Conservation (phyloP, 1,140 invertebrate genomes). For the Brachionus angularis region DNA sequence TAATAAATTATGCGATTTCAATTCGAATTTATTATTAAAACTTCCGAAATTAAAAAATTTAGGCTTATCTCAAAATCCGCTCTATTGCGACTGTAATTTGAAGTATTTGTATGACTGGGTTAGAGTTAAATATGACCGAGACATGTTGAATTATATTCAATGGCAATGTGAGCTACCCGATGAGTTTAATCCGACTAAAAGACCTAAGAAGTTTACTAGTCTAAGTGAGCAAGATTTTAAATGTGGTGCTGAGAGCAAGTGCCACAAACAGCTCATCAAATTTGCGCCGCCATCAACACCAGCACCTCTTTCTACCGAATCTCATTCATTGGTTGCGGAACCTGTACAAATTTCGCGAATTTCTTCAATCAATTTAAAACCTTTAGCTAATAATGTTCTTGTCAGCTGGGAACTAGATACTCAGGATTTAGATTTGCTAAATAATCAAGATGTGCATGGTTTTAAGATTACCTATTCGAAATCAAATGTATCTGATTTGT, state of each 20-base stretch:
- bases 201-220: not conserved
- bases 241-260: too few relatives aligned
- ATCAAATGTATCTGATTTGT: not conserved
- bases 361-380: not conserved
- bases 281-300: too few relatives aligned
- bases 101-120: conserved; percentile 11
- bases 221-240: not conserved
- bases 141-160: conserved; percentile 26
- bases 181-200: not conserved
- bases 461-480: conserved; percentile 27
- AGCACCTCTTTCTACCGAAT: too few relatives aligned
- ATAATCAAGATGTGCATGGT: conserved; percentile 15
- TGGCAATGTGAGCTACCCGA: conserved; percentile 19
- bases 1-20: conserved; percentile 23
- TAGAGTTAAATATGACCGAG: not conserved
- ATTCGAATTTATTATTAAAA: not conserved
- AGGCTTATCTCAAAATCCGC: conserved; percentile 1
- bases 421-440: not conserved
- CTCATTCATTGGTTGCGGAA: not conserved
- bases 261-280: too few relatives aligned
- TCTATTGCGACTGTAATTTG: conserved; percentile 27
- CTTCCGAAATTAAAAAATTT: conserved; percentile 8
- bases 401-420: conserved; percentile 20
- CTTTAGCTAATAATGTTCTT: not conserved
- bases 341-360: not conserved